Evolutionary conservation across 2,113 vertebrate species (phyloP), one percentile per base, ranked within the genome.

Genomic region (Oryzias javanicus): DNA sequence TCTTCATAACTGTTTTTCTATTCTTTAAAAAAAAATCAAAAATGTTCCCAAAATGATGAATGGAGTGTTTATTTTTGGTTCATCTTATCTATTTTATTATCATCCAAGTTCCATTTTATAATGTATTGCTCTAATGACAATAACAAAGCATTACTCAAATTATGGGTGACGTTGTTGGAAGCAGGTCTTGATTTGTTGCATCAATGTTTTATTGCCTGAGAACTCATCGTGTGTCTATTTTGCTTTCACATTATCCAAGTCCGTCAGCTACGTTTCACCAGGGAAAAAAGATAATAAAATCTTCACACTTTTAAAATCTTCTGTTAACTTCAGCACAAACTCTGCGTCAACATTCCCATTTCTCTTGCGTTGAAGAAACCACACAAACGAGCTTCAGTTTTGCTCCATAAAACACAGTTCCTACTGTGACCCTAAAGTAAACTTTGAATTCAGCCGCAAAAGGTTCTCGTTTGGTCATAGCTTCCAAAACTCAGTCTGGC

Each of bases 381-480:
- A 61, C 70, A 82, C 56, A 79, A 59, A 81, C 73, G 60, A 78
- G 78, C 78, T 76, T 70, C 48, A 71, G 81, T 84, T 57, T 47
- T 55, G 74, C 82, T 82, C 74, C 80, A 80, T 86, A 83, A 86
- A 86, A 65, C 4, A 42, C 46, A 88, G 82, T 83, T 69, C 81
- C 78, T 48, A 63, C 73, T 55, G 80, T 70, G 80, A 81, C 76
- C 78, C 66, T 27, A 84, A 89, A 76, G 74, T 80, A 82, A 84
- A 86, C 78, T 72, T 54, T 67, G 70, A 76, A 72, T 79, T 76
- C 63, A 74, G 40, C 60, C 64, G 78, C 63, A 24, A 41, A 63
- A 76, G 55, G 55, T 59, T 57, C 47, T 70, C 49, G 40, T 62
- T 63, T 66, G 54, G 72, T 73, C 25, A 67, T 70, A 44, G 48